Evolutionary conservation across 2,888 invertebrate genomes (phyloP).

Genomic region (Sphecodes monilicornis): DNA sequence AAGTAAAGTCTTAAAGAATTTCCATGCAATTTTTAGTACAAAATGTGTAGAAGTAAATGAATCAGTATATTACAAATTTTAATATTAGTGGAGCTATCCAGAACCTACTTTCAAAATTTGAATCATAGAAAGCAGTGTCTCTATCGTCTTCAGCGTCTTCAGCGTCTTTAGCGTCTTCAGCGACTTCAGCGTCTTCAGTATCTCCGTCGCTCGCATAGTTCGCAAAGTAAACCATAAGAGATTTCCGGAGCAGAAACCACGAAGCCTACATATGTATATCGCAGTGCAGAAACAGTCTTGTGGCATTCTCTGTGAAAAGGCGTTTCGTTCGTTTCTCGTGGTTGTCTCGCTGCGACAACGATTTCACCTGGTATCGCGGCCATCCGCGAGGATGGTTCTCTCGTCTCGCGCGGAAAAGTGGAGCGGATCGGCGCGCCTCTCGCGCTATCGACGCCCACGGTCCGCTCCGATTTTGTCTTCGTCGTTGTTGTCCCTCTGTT

Average conservation of each 20-base stretch:
- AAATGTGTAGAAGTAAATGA: too few relatives aligned
- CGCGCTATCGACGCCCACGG: slow-evolving; percentile 48
- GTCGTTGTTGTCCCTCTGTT: not conserved
- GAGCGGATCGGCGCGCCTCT: slow-evolving; percentile 55
- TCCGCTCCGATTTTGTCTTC: slow-evolving; percentile 30
- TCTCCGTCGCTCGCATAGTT: not conserved
- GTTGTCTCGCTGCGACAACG: slow-evolving; percentile 18
- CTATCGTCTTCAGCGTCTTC: too few relatives aligned
- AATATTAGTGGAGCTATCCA: too few relatives aligned
- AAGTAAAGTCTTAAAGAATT: too few relatives aligned
- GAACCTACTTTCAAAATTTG: too few relatives aligned
- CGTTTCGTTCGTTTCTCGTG: not conserved
- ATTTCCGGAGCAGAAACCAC: not conserved
- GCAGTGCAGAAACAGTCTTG: not conserved
- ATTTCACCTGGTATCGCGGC: slow-evolving; percentile 54
- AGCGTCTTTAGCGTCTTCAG: too few relatives aligned
- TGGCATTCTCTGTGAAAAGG: not conserved
- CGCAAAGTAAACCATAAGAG: not conserved
- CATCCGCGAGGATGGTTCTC: slow-evolving; percentile 40
- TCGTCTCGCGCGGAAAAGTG: slow-evolving; percentile 33
- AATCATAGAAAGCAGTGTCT: too few relatives aligned
- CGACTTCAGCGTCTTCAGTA: too few relatives aligned
- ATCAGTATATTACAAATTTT: too few relatives aligned
- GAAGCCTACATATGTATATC: not conserved
- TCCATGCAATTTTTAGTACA: not conserved